A percentile compares a stretch with the other conserved stretches of the same genome.
Conservation (phyloP, 2,113 vertebrate genomes). For the Rhagologus leucostigma region DNA sequence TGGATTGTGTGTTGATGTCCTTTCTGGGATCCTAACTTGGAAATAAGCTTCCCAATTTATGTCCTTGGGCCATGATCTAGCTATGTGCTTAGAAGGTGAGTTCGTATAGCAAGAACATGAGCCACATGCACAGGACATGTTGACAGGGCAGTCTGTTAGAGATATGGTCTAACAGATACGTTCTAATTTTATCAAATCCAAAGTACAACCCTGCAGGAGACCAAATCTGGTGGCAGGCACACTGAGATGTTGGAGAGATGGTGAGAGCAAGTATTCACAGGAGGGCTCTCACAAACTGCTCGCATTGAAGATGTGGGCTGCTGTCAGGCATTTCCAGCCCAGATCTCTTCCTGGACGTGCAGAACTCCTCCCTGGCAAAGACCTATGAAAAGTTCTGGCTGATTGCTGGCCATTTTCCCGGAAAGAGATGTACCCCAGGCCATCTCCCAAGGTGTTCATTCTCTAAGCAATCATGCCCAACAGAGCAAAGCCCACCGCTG, state of each 20-base stretch:
- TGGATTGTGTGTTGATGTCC: fast-evolving
- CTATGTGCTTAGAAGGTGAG: neutral
- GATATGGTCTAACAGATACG: neutral
- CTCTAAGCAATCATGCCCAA: neutral
- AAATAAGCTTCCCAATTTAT: neutral
- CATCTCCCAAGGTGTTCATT: neutral
- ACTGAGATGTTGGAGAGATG: neutral
- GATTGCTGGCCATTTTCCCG: neutral
- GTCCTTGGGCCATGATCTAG: neutral
- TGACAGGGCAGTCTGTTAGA: neutral
- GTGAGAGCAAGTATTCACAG: neutral
- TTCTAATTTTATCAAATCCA: neutral
- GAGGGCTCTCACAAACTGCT: neutral
- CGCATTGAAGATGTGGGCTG: fast-evolving
- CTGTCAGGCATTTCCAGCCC: fast-evolving
- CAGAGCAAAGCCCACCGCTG: neutral
- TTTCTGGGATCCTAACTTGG: neutral
- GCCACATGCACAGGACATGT: neutral
- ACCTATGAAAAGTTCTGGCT: neutral
- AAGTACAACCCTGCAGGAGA: neutral
- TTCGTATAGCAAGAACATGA: neutral
- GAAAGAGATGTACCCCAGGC: neutral
- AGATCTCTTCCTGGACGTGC: neutral
- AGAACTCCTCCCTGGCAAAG: neutral
- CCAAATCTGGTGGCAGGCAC: neutral